These are phyloP conservation scores for Acrobasis consociella DNA, from an alignment of 2,888 invertebrate species.

Conservation along the genomic window DNA sequence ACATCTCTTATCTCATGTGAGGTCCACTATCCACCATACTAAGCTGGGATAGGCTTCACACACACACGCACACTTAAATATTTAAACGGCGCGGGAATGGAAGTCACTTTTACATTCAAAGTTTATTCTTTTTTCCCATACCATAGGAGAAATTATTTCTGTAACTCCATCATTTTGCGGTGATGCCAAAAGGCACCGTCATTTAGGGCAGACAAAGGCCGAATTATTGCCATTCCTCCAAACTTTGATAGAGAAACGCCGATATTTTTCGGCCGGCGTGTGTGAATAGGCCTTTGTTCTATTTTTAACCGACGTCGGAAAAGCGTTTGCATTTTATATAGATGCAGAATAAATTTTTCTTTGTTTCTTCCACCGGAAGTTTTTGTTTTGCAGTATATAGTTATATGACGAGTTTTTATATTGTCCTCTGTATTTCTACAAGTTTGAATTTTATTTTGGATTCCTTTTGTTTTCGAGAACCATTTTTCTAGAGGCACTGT, in stretches of 20 bases:
- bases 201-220: slow-evolving; percentile 36
- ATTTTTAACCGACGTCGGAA: slow-evolving; percentile 9
- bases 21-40: no score
- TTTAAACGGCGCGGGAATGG: no score
- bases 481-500: no score
- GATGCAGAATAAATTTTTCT: not conserved
- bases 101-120: no score
- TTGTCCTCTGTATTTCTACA: no score
- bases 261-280: slow-evolving; percentile 17
- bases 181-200: slow-evolving; percentile 3
- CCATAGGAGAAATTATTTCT: not conserved
- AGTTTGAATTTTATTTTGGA: no score
- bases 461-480: no score
- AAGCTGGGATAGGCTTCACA: no score
- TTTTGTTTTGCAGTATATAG: not conserved
- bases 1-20: no score
- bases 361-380: not conserved
- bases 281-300: slow-evolving; percentile 16
- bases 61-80: no score
- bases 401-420: no score
- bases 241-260: slow-evolving; percentile 29
- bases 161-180: not conserved
- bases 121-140: no score
- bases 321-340: slow-evolving; percentile 4
- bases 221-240: slow-evolving; percentile 43